Conservation (phyloP, 2,888 invertebrate species). For the Cheilosia pagana region DNA sequence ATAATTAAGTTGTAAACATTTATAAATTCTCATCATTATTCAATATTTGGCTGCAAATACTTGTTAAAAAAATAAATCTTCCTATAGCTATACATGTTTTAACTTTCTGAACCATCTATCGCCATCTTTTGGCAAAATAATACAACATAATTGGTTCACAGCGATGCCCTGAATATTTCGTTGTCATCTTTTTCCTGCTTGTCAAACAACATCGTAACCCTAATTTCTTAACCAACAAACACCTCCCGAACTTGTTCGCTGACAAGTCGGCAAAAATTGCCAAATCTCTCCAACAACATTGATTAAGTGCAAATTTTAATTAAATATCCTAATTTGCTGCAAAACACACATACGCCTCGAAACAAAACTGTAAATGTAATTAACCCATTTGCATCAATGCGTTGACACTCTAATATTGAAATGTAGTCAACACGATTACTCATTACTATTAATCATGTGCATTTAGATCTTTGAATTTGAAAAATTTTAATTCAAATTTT, state of each 20-base stretch:
- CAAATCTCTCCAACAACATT: constrained; percentile 39
- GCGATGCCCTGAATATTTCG: too few relatives aligned
- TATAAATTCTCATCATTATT: too few relatives aligned
- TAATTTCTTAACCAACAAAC: background rate
- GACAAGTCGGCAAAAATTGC: constrained; percentile 33
- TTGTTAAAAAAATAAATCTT: too few relatives aligned
- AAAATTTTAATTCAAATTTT: constrained; percentile 41
- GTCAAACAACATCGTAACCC: background rate
- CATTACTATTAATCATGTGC: constrained; percentile 65
- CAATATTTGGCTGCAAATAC: too few relatives aligned
- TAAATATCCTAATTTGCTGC: constrained; percentile 41
- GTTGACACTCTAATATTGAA: constrained; percentile 58
- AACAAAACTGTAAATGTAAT: constrained; percentile 56
- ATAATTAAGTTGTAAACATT: too few relatives aligned
- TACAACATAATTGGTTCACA: too few relatives aligned
- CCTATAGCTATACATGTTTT: too few relatives aligned
- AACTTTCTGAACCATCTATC: too few relatives aligned
- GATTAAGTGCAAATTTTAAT: constrained; percentile 56
- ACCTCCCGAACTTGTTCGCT: constrained; percentile 24
- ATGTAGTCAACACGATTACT: constrained; percentile 63
- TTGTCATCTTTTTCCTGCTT: too few relatives aligned
- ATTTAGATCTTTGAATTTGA: background rate
- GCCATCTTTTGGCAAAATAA: too few relatives aligned
- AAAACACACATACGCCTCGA: constrained; percentile 16
- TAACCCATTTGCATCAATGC: constrained; percentile 69